Evolutionary conservation across 1,140 invertebrate species (phyloP), one percentile per base, ranked within the genome.

Genomic region (Aphelenchoides fujianensis): DNA sequence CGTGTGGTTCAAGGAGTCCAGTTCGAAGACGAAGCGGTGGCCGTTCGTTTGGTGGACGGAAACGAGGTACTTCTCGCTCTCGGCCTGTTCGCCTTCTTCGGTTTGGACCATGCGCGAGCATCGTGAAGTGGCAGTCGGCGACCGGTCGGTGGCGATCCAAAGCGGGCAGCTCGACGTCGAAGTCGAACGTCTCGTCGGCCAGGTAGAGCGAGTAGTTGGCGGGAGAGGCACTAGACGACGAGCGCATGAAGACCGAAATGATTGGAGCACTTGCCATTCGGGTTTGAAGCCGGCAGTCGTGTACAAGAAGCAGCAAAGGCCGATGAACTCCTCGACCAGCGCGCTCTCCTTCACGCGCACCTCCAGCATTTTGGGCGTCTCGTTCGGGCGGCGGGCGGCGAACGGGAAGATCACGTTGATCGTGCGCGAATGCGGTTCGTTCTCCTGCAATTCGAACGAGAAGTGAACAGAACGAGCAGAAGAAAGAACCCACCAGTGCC

Each of bases 161-260:
- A 2, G 69, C 31, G 9, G 69, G 69, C 3, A 71, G 31, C n/a
- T 73, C 70, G 2, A 72, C 54, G 71, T 71, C 69, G 71, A 73
- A 30, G 7, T 71, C 69, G 27, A 41, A 71, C 34, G 28, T 71
- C 2, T 71, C 69, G 7, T 71, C 69, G n/a, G 69, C 69, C 35
- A 74, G 19, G 30, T 71, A 71, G 3, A 71, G 16, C 31, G 70
- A 71, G 34, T 71, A 71, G 69, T 31, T n/a, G 32, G 16, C 27
- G 3, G 69, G 71, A 12, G 34, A 3, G 3, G 37, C 7, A 28
- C 69, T 71, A 74, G 74, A 71, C 23, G 32, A 48, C 2, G 23
- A 53, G 12, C 5, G 36, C 12, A 27, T 3, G 23, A 72, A 28
- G 23, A 5, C 5, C 30, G 12, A 3, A 31, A 19, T 70, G 2